Base-by-base conservation (phyloP, 2,888 invertebrate genomes). In the Bursaphelenchus okinawaensis region DNA sequence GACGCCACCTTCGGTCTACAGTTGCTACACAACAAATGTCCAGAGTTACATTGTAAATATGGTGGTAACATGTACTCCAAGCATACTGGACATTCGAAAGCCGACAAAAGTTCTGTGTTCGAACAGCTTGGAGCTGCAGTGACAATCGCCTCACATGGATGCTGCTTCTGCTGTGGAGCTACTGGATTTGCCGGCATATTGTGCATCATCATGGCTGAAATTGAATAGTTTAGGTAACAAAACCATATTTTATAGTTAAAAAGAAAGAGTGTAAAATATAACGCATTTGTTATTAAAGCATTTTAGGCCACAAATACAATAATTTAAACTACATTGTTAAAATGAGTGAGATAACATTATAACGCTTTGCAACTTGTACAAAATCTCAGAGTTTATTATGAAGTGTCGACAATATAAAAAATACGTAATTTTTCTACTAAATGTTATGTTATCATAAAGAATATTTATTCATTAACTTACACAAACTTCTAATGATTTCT, bases 21-120 rank as follows among this genome's bases (percentile, higher is more conserved):
- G 83, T 90, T 91, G 70, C 93, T 92, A 86, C 98, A 98, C 67
- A 98, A 94, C 82, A 98, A 88, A 86, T 98, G 98, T 69, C 98
- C 98, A 84, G 93, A 93, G 55, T 75, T 75, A 85, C 98, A 98
- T 85, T 96, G 96, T 84, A 95, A 87, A 80, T 99, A 98, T 50
- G 98, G 98, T 72, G 98, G 98, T 83, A 98, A 87, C 72, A 96
- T 96, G 87, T 95, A 96, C 86, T 99, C 98, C 85, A 98, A 95
- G 86, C 98, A 98, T 73, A 99, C 98, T 9, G 86, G 86, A 74
- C 86, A 86, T 72, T 86, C 86, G 80, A 86, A 86, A 0, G 80
- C 82, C 7, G 78, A 68, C 19, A 79, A 65, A 4, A 76, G 59
- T 20, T 74, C 74, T 19, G 62, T 54, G 54, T 64, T 63, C 24